A percentile compares a stretch with the other conserved stretches of the same genome.
These are phyloP conservation scores for Eurosta solidaginis DNA, from an alignment of 1,140 invertebrate genomes.

Conservation along the genomic window DNA sequence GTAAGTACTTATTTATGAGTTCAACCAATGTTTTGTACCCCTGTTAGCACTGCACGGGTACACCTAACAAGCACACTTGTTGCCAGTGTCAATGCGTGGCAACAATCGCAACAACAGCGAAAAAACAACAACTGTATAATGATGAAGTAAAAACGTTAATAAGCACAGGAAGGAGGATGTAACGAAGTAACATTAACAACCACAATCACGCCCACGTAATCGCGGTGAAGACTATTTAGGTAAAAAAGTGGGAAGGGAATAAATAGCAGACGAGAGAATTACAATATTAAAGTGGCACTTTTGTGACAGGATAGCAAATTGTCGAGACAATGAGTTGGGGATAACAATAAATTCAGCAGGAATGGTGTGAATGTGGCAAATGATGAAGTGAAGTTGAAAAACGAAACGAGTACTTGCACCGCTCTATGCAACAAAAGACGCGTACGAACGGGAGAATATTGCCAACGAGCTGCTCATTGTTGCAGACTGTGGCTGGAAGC, in stretches of 20 bases:
- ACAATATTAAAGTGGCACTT: constrained; percentile 1
- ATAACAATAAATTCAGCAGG: neutral
- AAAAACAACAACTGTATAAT: neutral
- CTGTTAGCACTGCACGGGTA: neutral
- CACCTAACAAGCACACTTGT: neutral
- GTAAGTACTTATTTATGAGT: neutral
- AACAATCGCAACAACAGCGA: neutral
- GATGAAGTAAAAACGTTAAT: neutral
- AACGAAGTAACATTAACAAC: neutral
- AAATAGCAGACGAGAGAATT: neutral
- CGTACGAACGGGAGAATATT: too few species aligned
- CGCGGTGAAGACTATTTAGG: neutral
- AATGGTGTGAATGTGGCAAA: neutral
- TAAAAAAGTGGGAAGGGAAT: neutral
- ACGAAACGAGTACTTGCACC: neutral
- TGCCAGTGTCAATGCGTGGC: neutral
- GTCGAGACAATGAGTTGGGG: neutral
- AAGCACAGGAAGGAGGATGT: neutral
- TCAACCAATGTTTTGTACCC: neutral
- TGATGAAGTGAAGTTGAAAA: neutral
- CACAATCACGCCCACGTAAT: constrained; percentile 13
- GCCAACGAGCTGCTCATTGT: neutral
- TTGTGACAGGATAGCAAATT: constrained; percentile 2
- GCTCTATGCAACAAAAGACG: neutral
- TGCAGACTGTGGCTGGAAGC: neutral